A percentile compares a stretch with the other conserved stretches of the same genome.
These are phyloP conservation scores for Pteria penguin DNA, from an alignment of 2,888 invertebrate genomes.

Conservation along the genomic window DNA sequence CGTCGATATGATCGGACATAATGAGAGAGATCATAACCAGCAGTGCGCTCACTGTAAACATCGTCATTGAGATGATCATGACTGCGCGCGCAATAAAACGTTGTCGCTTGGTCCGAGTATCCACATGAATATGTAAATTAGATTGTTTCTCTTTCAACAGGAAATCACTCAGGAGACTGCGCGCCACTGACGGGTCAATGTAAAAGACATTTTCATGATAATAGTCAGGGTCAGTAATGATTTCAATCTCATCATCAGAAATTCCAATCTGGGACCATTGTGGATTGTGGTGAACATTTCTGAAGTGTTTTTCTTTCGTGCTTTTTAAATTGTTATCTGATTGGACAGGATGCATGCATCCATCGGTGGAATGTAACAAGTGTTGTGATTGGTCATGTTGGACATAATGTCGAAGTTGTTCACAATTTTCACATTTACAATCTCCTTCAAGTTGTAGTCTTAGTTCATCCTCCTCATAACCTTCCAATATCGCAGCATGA, in stretches of 20 bases:
- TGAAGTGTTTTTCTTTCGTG: not conserved
- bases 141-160: slow-evolving; percentile 21
- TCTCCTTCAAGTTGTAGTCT: not conserved
- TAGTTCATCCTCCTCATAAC: not conserved
- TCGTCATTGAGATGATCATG: slow-evolving; percentile 92
- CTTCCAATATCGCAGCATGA: not conserved
- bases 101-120: slow-evolving; percentile 51
- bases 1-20: slow-evolving; percentile 96
- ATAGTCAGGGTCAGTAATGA: slow-evolving; percentile 32
- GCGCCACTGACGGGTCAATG: slow-evolving; percentile 30
- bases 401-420: not conserved
- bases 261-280: slow-evolving; percentile 34
- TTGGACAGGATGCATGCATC: not conserved
- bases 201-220: slow-evolving; percentile 37
- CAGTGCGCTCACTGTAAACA: slow-evolving; percentile 92
- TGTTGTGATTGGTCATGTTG: not conserved
- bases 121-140: slow-evolving; percentile 41
- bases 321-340: not conserved
- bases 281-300: not conserved
- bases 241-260: slow-evolving; percentile 42
- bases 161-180: slow-evolving; percentile 37
- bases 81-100: slow-evolving; percentile 84
- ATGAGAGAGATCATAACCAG: slow-evolving; percentile 93
- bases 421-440: slow-evolving; percentile 22
- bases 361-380: not conserved